A percentile compares a stretch with the other conserved stretches of the same genome.
Evolutionary conservation across 2,797 vertebrate genomes (phyloP).

Genomic region (Megalops cyprinoides): DNA sequence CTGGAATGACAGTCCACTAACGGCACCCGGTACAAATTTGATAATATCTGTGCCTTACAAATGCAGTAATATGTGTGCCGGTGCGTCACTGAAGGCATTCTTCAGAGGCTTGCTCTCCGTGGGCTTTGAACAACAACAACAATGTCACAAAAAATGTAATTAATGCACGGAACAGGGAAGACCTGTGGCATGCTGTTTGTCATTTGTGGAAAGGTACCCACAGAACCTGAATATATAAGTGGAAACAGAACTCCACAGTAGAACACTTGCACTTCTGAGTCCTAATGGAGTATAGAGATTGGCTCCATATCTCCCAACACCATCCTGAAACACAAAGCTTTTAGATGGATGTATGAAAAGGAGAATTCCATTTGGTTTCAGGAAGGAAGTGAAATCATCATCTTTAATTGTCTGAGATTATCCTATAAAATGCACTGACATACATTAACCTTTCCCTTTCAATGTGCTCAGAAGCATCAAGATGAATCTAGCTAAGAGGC

Average conservation of each 20-base stretch:
- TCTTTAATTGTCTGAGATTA: constrained; percentile 18
- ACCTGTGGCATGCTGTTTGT: constrained; percentile 24
- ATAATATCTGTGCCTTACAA: background rate
- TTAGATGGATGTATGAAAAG: constrained; percentile 16
- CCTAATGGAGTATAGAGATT: background rate
- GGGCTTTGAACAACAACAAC: no score
- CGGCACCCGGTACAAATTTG: background rate
- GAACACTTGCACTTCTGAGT: background rate
- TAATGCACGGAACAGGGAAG: constrained; percentile 10
- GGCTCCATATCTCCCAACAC: background rate
- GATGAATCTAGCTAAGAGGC: background rate
- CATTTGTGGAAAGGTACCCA: constrained; percentile 13
- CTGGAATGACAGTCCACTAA: no score
- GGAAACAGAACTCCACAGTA: no score
- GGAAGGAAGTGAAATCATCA: background rate
- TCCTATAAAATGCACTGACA: constrained; percentile 4
- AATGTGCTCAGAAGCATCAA: background rate
- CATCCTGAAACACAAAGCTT: background rate
- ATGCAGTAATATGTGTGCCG: background rate
- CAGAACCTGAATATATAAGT: background rate
- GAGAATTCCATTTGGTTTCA: constrained; percentile 10
- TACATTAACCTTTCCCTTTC: constrained; percentile 19
- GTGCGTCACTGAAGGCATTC: background rate
- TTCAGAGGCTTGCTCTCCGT: background rate
- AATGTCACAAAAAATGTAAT: constrained; percentile 17